phyloP scores from a whole-genome alignment of 2,888 invertebrate genomes.

The Agonopterix subpropinquella region DNA sequence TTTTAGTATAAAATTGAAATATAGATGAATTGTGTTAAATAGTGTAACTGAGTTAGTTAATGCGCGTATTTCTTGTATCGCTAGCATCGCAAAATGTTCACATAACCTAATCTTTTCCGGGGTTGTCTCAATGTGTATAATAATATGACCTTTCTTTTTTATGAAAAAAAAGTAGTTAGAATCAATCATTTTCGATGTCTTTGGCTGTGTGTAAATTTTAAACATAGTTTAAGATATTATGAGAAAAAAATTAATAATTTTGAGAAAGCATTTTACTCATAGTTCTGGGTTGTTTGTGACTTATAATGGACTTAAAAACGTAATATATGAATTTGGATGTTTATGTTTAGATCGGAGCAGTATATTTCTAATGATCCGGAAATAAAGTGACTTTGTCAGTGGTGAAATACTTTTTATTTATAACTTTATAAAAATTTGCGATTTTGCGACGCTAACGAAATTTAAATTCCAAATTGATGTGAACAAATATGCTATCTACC shows the following conservation, averaged over 20 bases:
- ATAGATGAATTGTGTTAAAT: constrained; percentile 33
- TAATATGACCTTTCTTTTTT: constrained; percentile 47
- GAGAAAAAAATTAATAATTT: constrained; percentile 53
- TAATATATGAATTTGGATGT: constrained; percentile 51
- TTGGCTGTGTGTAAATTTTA: constrained; percentile 73
- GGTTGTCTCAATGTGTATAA: constrained; percentile 44
- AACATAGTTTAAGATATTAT: constrained; percentile 45
- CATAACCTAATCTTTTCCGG: constrained; percentile 60
- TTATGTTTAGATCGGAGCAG: constrained; percentile 65
- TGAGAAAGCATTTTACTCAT: constrained; percentile 61
- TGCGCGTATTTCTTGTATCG: constrained; percentile 41
- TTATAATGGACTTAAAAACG: constrained; percentile 46
- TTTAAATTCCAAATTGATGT: constrained; percentile 9
- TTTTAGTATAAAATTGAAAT: constrained; percentile 28
- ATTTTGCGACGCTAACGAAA: constrained; percentile 63
- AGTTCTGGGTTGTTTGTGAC: constrained; percentile 52
- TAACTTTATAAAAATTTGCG: constrained; percentile 15
- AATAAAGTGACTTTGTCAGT: constrained; percentile 70
- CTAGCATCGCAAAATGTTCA: constrained; percentile 77
- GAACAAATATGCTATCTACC: constrained; percentile 35
- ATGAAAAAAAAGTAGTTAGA: constrained; percentile 57
- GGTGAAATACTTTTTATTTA: constrained; percentile 49
- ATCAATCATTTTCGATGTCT: constrained; percentile 67
- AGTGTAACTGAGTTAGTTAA: constrained; percentile 29
- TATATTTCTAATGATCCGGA: constrained; percentile 61